These are phyloP conservation scores for Fratercula arctica DNA, from an alignment of 2,797 vertebrate genomes.

Conservation along the genomic window DNA sequence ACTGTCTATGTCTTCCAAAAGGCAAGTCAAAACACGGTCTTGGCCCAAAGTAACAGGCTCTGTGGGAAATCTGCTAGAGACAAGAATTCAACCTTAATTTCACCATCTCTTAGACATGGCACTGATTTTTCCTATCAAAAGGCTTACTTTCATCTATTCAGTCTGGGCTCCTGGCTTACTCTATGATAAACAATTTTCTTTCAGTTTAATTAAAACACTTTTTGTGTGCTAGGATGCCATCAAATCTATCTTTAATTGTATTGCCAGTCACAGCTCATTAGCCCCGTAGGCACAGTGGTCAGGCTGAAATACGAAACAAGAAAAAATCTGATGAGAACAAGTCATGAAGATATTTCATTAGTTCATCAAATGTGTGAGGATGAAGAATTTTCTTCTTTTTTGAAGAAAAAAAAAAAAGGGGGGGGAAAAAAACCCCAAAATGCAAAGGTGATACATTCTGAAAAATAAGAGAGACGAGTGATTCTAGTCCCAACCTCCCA, in stretches of 20 bases:
- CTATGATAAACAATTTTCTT: neutral
- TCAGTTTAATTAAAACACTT: constrained; percentile 50
- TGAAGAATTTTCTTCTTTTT: neutral
- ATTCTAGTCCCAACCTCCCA: neutral
- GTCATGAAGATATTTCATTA: neutral
- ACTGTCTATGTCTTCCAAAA: neutral
- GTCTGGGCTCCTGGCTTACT: neutral
- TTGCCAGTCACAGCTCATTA: constrained; percentile 18
- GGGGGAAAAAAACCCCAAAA: neutral
- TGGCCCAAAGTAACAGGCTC: neutral
- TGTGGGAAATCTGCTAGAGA: neutral
- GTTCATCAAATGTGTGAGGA: neutral
- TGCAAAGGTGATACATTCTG: neutral
- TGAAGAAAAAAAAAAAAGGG: neutral
- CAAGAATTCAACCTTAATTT: constrained; percentile 15
- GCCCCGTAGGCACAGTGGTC: neutral
- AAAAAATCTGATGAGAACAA: neutral
- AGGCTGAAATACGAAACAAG: constrained; percentile 9
- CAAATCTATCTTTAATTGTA: constrained; percentile 29
- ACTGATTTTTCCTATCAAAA: constrained; percentile 6
- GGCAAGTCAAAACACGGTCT: neutral
- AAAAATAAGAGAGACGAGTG: neutral
- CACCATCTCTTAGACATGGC: neutral
- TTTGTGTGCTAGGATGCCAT: neutral
- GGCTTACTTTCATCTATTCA: constrained; percentile 1